These are phyloP conservation scores for Phoeniculus purpureus DNA, from an alignment of 2,797 vertebrate genomes.

Conservation along the genomic window DNA sequence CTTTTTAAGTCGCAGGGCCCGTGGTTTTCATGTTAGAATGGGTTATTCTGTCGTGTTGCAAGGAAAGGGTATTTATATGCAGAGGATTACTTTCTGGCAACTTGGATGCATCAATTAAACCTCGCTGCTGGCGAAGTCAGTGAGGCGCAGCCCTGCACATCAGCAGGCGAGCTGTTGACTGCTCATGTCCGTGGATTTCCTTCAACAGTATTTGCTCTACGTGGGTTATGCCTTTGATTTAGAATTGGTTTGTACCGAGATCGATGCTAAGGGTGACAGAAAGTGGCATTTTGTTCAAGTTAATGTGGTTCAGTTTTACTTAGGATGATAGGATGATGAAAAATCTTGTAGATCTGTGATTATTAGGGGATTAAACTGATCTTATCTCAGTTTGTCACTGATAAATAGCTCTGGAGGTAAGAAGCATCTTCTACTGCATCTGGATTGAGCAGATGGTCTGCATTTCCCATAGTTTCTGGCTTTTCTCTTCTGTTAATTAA, in stretches of 20 bases:
- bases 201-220: not conserved
- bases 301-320: not conserved
- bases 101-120: not conserved
- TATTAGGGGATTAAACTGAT: constrained; percentile 47
- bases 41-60: not conserved
- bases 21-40: not conserved
- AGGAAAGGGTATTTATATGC: not conserved
- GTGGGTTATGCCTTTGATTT: not conserved
- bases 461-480: constrained; percentile 71
- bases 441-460: constrained; percentile 78
- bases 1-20: not conserved
- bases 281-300: not conserved
- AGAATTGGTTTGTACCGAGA: not conserved
- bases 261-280: not conserved
- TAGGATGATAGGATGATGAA: not conserved
- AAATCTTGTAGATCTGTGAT: constrained; percentile 2
- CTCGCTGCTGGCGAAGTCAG: not conserved
- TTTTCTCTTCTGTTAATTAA: constrained; percentile 73
- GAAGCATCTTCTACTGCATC: constrained; percentile 77
- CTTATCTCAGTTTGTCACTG: constrained; percentile 20
- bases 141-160: not conserved
- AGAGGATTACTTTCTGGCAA: not conserved
- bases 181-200: not conserved
- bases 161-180: not conserved
- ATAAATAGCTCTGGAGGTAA: constrained; percentile 65